Evolutionary conservation across 2,113 vertebrate species (phyloP).

Genomic region (Meles meles): DNA sequence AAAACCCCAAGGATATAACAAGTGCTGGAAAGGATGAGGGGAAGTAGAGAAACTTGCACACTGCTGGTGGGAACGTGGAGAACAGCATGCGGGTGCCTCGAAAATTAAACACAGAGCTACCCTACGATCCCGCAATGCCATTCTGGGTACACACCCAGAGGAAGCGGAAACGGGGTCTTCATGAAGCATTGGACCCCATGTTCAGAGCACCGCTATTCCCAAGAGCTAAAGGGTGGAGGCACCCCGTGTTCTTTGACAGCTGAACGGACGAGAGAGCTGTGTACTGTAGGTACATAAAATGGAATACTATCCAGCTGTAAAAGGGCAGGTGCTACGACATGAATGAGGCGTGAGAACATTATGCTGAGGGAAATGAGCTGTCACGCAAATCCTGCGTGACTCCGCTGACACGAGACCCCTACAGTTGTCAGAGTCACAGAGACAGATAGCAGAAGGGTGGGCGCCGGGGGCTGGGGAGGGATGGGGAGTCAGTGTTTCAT

Average conservation of each 20-base stretch:
- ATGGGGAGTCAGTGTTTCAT: neutral
- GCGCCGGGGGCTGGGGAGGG: neutral
- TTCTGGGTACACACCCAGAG: too few species aligned
- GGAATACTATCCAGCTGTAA: neutral
- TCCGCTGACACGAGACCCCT: neutral
- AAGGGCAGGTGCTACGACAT: rapidly evolving
- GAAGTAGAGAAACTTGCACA: neutral
- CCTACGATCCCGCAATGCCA: rapidly evolving
- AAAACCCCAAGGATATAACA: neutral
- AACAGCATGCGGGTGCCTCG: neutral
- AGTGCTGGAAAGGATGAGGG: neutral
- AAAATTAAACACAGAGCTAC: too few species aligned
- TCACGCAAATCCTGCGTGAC: neutral
- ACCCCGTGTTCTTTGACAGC: rapidly evolving
- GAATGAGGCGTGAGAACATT: too few species aligned
- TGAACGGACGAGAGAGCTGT: neutral
- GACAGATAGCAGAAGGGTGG: neutral
- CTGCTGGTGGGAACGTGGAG: neutral
- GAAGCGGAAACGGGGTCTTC: neutral
- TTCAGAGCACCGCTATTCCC: neutral
- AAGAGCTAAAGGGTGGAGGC: neutral
- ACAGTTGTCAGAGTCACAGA: neutral
- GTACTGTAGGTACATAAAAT: neutral
- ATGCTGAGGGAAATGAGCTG: neutral
- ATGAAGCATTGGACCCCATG: rapidly evolving